A percentile compares a stretch with the other conserved stretches of the same genome.
These are phyloP conservation scores for Halocynthia aurantium DNA, from an alignment of 23 tunicate genomes.

Conservation along the genomic window DNA sequence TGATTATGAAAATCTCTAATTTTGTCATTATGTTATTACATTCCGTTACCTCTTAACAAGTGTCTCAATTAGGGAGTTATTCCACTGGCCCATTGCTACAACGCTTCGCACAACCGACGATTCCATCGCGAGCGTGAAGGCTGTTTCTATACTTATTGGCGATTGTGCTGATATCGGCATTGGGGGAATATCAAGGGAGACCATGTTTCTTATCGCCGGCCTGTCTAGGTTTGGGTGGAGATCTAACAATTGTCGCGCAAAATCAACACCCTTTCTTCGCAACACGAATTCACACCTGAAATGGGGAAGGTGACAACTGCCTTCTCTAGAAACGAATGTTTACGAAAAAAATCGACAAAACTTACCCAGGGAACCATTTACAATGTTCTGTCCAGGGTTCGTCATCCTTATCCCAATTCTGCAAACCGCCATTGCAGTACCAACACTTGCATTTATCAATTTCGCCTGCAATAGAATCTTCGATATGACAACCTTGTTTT, in stretches of 20 bases:
- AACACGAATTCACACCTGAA: conserved; percentile 3
- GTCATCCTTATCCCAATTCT: conserved; percentile 18
- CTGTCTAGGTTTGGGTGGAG: conserved; percentile 6
- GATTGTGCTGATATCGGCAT: not conserved
- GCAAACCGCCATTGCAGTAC: conserved; percentile 27
- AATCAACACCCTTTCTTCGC: conserved; percentile 2
- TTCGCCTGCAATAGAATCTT: conserved; percentile 1
- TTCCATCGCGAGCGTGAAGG: not conserved
- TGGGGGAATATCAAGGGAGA: not conserved
- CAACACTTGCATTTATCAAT: conserved; percentile 14
- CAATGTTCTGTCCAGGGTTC: conserved; percentile 24
- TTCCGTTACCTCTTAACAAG: too few relatives aligned
- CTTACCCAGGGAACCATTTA: conserved; percentile 28
- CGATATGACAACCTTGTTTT: not conserved
- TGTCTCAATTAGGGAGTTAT: too few relatives aligned
- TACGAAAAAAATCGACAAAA: not conserved
- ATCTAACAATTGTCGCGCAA: not conserved
- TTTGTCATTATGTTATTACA: too few relatives aligned
- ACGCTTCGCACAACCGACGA: not conserved
- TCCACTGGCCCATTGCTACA: not conserved
- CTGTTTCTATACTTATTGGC: too few relatives aligned
- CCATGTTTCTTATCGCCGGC: conserved; percentile 1
- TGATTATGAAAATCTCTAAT: too few relatives aligned
- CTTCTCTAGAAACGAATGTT: too few relatives aligned
- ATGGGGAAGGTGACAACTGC: not conserved